Conservation (phyloP, 1,140 invertebrate genomes). For the Leptoteleia sp. region DNA sequence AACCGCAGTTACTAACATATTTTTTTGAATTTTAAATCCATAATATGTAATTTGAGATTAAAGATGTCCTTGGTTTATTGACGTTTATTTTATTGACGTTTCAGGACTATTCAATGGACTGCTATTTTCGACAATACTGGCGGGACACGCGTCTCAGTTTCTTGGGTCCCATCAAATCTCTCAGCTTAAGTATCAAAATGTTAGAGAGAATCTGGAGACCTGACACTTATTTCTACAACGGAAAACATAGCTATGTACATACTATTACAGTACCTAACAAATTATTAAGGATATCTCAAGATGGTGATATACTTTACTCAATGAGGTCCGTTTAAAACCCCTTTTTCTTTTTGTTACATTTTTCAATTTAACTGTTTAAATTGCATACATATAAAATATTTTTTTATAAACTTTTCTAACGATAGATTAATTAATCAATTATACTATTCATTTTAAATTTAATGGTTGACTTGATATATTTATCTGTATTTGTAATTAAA, state of each 20-base stretch:
- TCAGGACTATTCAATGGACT: slow-evolving; percentile 99
- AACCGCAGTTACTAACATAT: no score
- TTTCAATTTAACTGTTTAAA: no score
- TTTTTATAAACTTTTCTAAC: no score
- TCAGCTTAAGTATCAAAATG: slow-evolving; percentile 94
- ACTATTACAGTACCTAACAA: slow-evolving; percentile 98
- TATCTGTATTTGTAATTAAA: no score
- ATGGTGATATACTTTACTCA: slow-evolving; percentile 96
- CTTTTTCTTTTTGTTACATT: not conserved
- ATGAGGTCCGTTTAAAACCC: slow-evolving; percentile 86
- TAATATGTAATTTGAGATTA: no score
- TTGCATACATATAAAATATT: no score
- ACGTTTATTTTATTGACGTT: no score
- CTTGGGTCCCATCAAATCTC: slow-evolving; percentile 88
- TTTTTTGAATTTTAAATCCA: no score
- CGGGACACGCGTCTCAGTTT: slow-evolving; percentile 91
- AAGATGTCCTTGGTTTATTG: no score
- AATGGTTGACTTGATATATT: no score
- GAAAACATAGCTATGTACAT: slow-evolving; percentile 96
- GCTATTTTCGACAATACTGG: slow-evolving; percentile 97
- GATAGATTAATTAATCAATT: no score
- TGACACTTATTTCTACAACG: slow-evolving; percentile 96
- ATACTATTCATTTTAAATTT: no score
- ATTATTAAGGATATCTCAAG: slow-evolving; percentile 91
- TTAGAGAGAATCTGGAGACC: slow-evolving; percentile 96